These are phyloP conservation scores for Hippocampus kuda DNA, from an alignment of 2,797 vertebrate genomes.

Conservation along the genomic window DNA sequence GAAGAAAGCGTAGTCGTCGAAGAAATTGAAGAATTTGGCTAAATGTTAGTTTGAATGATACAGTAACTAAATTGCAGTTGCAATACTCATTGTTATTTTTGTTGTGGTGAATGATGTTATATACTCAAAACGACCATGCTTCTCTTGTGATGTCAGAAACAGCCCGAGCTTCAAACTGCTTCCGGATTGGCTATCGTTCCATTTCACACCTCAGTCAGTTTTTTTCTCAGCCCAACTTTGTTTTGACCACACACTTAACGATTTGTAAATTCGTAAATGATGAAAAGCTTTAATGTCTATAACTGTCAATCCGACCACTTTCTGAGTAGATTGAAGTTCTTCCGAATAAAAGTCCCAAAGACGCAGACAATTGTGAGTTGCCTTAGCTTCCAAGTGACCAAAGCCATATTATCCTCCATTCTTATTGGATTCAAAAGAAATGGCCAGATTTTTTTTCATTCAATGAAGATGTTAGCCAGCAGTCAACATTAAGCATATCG, in stretches of 20 bases:
- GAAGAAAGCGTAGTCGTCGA: not conserved
- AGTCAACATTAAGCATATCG: too few relatives aligned
- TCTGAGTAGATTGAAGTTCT: not conserved
- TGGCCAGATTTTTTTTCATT: too few relatives aligned
- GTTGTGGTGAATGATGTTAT: not conserved
- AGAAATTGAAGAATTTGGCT: not conserved
- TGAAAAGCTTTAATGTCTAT: not conserved
- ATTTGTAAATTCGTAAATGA: too few relatives aligned
- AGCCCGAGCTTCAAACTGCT: not conserved
- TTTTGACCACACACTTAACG: not conserved
- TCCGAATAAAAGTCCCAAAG: not conserved
- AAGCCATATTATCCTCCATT: too few relatives aligned
- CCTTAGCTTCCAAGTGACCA: too few relatives aligned
- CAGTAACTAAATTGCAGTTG: not conserved
- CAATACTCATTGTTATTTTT: not conserved
- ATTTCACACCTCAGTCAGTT: too few relatives aligned
- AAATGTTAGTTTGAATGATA: not conserved
- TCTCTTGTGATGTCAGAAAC: not conserved
- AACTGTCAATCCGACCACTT: not conserved
- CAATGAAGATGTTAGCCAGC: too few relatives aligned
- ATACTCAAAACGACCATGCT: not conserved
- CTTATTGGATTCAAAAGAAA: too few relatives aligned
- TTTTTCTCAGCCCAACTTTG: not conserved
- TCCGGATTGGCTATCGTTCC: not conserved
- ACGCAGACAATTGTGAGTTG: not conserved